Percentiles rank a stretch among this genome's conserved stretches.
Conservation (phyloP, 1,140 invertebrate genomes). For the Nasonia vitripennis region DNA sequence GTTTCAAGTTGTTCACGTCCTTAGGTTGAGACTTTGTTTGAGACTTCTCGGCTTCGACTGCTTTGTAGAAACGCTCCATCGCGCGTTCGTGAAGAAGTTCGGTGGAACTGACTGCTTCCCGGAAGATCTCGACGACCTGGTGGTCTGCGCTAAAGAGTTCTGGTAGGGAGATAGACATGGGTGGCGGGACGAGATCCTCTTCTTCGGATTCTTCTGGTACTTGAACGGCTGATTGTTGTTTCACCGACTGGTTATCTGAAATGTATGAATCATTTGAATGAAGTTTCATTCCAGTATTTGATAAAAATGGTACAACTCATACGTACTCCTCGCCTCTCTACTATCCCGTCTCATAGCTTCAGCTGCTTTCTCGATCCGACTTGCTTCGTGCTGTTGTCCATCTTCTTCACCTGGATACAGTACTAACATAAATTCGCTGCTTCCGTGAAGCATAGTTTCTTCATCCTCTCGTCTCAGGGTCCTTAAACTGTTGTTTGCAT, state of each 20-base stretch:
- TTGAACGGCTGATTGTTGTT: background rate
- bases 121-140: conserved; percentile 72
- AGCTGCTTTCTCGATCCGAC: background rate
- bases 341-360: background rate
- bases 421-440: conserved; percentile 88
- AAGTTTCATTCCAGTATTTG: background rate
- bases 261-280: background rate
- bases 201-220: conserved; percentile 8
- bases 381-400: conserved; percentile 64
- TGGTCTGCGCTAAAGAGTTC: conserved; percentile 79
- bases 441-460: conserved; percentile 72
- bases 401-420: conserved; percentile 80
- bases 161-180: conserved; percentile 86
- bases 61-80: conserved; percentile 86
- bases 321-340: background rate
- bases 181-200: conserved; percentile 81
- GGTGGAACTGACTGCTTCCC: conserved; percentile 86
- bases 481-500: background rate
- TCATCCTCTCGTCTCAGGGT: conserved; percentile 58
- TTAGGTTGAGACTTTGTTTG: conserved; percentile 68
- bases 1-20: conserved; percentile 58
- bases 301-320: background rate
- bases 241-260: background rate
- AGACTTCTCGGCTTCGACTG: conserved; percentile 82
- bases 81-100: conserved; percentile 86